Percentiles rank a stretch among this genome's conserved stretches.
Conservation (phyloP, 2,888 invertebrate genomes). For the Neoaliturus tenellus region DNA sequence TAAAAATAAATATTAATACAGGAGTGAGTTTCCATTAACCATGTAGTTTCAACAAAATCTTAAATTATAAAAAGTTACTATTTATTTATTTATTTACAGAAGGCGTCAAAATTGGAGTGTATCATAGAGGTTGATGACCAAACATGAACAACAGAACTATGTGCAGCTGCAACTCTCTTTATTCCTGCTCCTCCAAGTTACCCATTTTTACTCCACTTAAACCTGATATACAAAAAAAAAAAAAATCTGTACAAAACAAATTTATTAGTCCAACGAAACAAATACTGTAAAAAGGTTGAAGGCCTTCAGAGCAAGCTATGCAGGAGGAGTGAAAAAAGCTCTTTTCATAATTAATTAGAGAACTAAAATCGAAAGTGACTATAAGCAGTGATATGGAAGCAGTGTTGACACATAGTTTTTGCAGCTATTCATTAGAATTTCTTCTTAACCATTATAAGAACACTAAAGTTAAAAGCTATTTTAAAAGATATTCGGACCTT, state of each 20-base stretch:
- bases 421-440: neutral
- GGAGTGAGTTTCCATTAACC: too few species aligned
- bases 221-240: too few species aligned
- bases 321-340: neutral
- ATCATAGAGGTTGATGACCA: too few species aligned
- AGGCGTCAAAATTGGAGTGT: too few species aligned
- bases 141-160: too few species aligned
- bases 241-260: neutral
- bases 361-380: neutral
- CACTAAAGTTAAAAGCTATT: neutral
- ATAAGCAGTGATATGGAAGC: neutral
- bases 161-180: too few species aligned
- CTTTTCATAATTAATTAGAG: neutral
- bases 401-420: neutral
- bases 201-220: too few species aligned
- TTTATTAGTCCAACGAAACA: neutral
- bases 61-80: too few species aligned
- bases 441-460: neutral
- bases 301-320: neutral
- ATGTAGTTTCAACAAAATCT: too few species aligned
- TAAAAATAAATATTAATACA: too few species aligned
- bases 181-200: too few species aligned
- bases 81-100: too few species aligned
- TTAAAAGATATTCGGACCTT: neutral
- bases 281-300: neutral